phyloP scores from a whole-genome alignment of 92 coral and sea anemone species.

The Bergia sp. region DNA sequence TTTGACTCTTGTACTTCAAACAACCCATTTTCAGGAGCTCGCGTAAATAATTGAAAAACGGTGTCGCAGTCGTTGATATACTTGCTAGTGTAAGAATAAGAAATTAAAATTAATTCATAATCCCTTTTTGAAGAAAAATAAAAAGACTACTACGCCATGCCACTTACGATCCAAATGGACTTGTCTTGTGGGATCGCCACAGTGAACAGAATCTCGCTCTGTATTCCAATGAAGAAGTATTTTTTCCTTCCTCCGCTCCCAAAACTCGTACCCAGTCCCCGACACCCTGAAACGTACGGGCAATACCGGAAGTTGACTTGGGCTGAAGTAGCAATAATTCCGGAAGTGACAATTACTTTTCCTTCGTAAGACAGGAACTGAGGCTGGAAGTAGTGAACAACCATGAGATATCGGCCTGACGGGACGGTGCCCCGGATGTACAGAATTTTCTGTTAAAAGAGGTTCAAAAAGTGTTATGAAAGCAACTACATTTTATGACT shows the following conservation, averaged over 20 bases:
- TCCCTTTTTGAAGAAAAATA: too few species aligned
- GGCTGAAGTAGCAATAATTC: slow-evolving; percentile 72
- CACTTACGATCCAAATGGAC: slow-evolving; percentile 95
- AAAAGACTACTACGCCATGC: not conserved
- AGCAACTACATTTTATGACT: not conserved
- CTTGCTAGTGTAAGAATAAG: not conserved
- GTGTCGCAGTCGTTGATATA: not conserved
- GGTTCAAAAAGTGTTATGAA: not conserved
- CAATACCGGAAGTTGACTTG: slow-evolving; percentile 76
- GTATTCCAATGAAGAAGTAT: slow-evolving; percentile 64
- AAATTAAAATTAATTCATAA: too few species aligned
- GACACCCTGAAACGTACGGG: slow-evolving; percentile 92
- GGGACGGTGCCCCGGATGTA: slow-evolving; percentile 65
- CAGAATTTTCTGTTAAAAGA: slow-evolving; percentile 69
- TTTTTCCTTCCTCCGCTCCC: slow-evolving; percentile 62
- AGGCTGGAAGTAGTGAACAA: slow-evolving; percentile 93
- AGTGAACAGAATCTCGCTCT: slow-evolving; percentile 64
- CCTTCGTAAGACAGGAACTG: slow-evolving; percentile 77
- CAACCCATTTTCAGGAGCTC: not conserved
- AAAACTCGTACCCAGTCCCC: slow-evolving; percentile 67
- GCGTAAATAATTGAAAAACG: not conserved
- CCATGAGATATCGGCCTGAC: slow-evolving; percentile 82
- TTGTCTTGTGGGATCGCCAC: slow-evolving; percentile 79
- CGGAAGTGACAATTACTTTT: slow-evolving; percentile 74
- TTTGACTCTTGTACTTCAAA: not conserved